Evolutionary conservation across 2,888 invertebrate species (phyloP).

Genomic region (Diaprepes abbreviatus): DNA sequence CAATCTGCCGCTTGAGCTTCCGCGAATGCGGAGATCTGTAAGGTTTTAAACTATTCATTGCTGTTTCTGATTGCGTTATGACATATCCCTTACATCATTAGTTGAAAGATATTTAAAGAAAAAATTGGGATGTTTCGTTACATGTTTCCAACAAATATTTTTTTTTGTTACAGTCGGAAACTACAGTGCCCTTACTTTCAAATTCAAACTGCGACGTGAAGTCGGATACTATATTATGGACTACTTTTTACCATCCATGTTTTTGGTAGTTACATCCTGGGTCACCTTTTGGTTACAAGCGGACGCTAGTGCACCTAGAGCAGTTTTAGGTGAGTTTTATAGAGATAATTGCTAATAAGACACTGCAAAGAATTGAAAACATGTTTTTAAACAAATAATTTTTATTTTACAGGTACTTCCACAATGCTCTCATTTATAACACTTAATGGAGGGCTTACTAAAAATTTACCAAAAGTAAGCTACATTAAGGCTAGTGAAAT

Average conservation of each 20-base stretch:
- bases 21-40: too few species aligned
- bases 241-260: constrained; percentile 88
- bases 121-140: too few species aligned
- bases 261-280: constrained; percentile 90
- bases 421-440: constrained; percentile 92
- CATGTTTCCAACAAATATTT: too few species aligned
- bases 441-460: constrained; percentile 86
- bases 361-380: too few species aligned
- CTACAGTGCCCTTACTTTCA: constrained; percentile 84
- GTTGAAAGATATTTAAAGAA: too few species aligned
- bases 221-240: constrained; percentile 91
- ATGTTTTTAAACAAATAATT: too few species aligned
- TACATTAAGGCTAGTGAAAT: constrained; percentile 92
- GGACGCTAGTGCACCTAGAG: constrained; percentile 86
- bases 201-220: constrained; percentile 83
- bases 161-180: constrained; percentile 78
- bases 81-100: too few species aligned
- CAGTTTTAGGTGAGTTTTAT: constrained; percentile 80
- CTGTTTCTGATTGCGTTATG: too few species aligned
- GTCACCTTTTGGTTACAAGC: constrained; percentile 92
- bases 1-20: too few species aligned
- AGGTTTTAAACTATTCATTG: too few species aligned
- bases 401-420: constrained; percentile 81
- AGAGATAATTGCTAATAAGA: too few species aligned
- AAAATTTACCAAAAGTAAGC: constrained; percentile 88